phyloP scores from a whole-genome alignment of 30 jellyfish, hydroid and myxozoan genomes.

The Pseudorhiza aurosa region DNA sequence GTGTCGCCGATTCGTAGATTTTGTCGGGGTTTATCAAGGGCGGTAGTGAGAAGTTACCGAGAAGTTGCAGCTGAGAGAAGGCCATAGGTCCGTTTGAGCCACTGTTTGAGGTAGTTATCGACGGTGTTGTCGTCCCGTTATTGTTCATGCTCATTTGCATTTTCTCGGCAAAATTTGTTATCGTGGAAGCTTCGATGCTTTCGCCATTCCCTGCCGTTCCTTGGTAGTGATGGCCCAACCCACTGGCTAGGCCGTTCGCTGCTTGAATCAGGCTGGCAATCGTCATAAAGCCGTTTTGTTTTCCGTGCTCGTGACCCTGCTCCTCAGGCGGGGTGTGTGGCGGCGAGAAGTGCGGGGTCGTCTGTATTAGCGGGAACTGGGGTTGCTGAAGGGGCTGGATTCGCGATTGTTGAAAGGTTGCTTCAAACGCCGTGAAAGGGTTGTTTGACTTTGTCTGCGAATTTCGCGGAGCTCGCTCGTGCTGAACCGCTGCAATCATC shows the following conservation, averaged over 20 bases:
- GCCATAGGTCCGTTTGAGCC: constrained; percentile 57
- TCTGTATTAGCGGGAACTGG: constrained; percentile 73
- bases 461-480: constrained; percentile 96
- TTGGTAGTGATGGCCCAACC: constrained; percentile 51
- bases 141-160: constrained; percentile 66
- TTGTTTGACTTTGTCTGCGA: constrained; percentile 55
- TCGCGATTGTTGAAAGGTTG: constrained; percentile 61
- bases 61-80: constrained; percentile 71
- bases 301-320: constrained; percentile 50
- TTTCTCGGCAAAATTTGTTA: constrained; percentile 65
- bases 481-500: constrained; percentile 89
- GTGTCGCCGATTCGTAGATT: constrained; percentile 95
- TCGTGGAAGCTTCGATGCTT: constrained; percentile 54
- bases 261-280: constrained; percentile 96
- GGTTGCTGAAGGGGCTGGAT: constrained; percentile 59
- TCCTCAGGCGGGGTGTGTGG: constrained; percentile 97
- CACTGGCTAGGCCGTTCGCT: constrained; percentile 85
- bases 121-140: constrained; percentile 30
- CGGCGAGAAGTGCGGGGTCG: constrained; percentile 86
- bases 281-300: constrained; percentile 88
- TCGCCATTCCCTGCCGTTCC: constrained; percentile 42
- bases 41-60: constrained; percentile 81
- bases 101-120: constrained; percentile 43
- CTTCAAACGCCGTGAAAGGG: constrained; percentile 68
- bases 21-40: constrained; percentile 96